These are phyloP conservation scores for Cygnus atratus DNA, from an alignment of 2,113 vertebrate genomes.

Conservation along the genomic window DNA sequence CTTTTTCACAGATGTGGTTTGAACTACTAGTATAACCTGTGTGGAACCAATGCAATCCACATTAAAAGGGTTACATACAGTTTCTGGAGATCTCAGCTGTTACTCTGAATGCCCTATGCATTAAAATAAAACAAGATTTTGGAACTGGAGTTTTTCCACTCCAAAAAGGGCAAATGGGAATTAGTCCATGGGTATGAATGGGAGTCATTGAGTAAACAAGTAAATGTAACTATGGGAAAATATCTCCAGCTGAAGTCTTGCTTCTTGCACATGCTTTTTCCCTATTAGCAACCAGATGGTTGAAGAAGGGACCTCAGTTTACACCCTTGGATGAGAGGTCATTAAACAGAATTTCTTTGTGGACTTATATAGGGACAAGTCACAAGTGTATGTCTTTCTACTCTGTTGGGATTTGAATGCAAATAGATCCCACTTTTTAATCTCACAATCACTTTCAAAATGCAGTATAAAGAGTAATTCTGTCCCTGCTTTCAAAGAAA, in stretches of 20 bases:
- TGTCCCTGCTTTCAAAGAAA: background rate
- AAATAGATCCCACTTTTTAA: background rate
- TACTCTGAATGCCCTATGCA: background rate
- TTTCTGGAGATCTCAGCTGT: background rate
- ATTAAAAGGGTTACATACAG: background rate
- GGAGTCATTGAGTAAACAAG: background rate
- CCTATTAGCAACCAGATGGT: background rate
- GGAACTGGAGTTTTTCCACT: background rate
- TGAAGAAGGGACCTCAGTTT: background rate
- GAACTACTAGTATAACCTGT: background rate
- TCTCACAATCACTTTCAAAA: background rate
- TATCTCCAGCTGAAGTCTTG: background rate
- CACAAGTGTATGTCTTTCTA: background rate
- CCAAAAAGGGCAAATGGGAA: background rate
- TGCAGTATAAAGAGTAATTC: background rate
- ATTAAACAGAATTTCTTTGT: background rate
- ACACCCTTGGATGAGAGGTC: background rate
- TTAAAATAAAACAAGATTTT: background rate
- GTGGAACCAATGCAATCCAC: background rate
- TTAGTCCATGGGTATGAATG: background rate
- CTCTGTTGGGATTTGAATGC: background rate
- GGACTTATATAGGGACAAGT: background rate
- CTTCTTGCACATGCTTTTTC: background rate
- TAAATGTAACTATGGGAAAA: background rate
- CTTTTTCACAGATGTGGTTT: background rate